These are phyloP conservation scores for Ochropleura plecta DNA, from an alignment of 2,888 invertebrate species.

Conservation along the genomic window DNA sequence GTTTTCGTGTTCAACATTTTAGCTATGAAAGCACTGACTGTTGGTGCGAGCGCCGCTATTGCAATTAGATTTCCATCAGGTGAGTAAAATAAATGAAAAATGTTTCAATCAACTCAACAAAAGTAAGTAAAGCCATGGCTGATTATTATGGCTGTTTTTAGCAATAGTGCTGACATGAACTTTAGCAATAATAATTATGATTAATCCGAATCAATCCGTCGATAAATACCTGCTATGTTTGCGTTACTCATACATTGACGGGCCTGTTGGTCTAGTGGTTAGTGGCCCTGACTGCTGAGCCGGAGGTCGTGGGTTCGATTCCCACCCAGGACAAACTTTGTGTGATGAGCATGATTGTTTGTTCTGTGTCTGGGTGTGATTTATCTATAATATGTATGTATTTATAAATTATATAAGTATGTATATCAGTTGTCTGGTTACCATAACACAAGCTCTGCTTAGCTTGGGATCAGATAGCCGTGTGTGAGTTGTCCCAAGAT, in stretches of 20 bases:
- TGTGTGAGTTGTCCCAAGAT: too few relatives aligned
- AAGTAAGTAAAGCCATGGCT: neutral
- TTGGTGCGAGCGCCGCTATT: slow-evolving; percentile 76
- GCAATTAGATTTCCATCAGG: slow-evolving; percentile 75
- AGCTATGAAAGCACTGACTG: slow-evolving; percentile 77
- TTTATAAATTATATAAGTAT: too few relatives aligned
- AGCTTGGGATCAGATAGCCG: too few relatives aligned
- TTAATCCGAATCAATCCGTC: neutral
- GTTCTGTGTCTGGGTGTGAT: too few relatives aligned
- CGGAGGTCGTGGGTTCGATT: too few relatives aligned
- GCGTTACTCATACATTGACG: neutral
- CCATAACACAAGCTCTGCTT: too few relatives aligned
- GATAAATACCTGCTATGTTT: neutral
- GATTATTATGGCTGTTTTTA: neutral
- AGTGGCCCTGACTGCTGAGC: too few relatives aligned
- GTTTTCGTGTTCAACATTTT: slow-evolving; percentile 77
- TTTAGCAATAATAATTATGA: neutral
- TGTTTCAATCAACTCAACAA: neutral
- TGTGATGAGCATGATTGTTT: too few relatives aligned
- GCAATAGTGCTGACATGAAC: neutral
- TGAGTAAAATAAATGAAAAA: slow-evolving; percentile 66
- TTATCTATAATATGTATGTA: too few relatives aligned
- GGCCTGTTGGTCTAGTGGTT: too few relatives aligned
- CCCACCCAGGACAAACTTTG: too few relatives aligned
- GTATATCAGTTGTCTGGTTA: too few relatives aligned